phyloP scores from a whole-genome alignment of 1,140 invertebrate genomes.

The Mya arenaria region DNA sequence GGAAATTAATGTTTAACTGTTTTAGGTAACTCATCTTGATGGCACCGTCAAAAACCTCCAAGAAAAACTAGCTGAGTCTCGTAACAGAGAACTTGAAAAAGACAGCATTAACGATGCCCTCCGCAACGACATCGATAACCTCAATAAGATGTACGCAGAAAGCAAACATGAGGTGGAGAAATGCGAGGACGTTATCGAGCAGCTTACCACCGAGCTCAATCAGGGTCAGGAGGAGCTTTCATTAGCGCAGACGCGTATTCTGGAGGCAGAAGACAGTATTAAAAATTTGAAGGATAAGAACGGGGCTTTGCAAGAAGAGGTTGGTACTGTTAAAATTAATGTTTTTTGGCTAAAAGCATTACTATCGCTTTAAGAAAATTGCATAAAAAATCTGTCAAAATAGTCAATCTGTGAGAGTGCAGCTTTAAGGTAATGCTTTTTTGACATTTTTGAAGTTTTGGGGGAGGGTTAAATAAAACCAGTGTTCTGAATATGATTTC shows the following conservation, averaged over 20 bases:
- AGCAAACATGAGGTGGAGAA: conserved; percentile 73
- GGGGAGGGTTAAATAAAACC: too few relatives aligned
- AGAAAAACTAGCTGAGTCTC: conserved; percentile 74
- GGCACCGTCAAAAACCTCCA: conserved; percentile 63
- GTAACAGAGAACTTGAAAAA: conserved; percentile 72
- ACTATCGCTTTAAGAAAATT: too few relatives aligned
- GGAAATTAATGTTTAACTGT: too few relatives aligned
- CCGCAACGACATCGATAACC: conserved; percentile 73
- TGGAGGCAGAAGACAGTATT: conserved; percentile 72
- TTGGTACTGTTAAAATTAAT: too few relatives aligned
- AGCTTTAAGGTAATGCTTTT: too few relatives aligned
- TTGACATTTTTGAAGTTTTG: too few relatives aligned
- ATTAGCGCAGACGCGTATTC: conserved; percentile 69
- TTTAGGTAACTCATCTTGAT: conserved; percentile 37
- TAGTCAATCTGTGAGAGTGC: too few relatives aligned
- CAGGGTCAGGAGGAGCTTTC: conserved; percentile 76
- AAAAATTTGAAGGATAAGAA: conserved; percentile 70
- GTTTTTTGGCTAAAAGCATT: too few relatives aligned
- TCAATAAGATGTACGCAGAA: conserved; percentile 72
- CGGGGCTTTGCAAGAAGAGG: conserved; percentile 70
- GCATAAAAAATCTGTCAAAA: too few relatives aligned
- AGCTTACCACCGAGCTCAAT: conserved; percentile 78
- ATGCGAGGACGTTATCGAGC: conserved; percentile 78
- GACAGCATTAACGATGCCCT: conserved; percentile 74
- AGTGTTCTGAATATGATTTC: too few relatives aligned